phyloP scores from a whole-genome alignment of 35 echinoderm and acorn worm genomes.

The Holothuria glaberrima region DNA sequence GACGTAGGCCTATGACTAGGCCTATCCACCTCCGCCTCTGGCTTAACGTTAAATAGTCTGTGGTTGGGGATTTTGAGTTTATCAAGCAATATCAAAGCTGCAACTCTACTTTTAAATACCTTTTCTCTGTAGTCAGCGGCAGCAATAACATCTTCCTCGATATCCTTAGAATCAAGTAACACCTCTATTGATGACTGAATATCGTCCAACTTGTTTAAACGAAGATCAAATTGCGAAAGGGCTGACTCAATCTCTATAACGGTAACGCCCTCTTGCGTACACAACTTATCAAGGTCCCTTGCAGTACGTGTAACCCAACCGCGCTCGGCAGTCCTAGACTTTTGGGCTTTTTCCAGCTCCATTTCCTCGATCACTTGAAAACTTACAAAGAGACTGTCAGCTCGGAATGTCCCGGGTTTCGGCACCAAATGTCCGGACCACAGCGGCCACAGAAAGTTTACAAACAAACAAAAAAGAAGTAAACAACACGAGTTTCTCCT shows the following conservation, averaged over 20 bases:
- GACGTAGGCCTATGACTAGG: background rate
- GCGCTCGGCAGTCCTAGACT: constrained; percentile 10
- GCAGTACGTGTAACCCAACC: background rate
- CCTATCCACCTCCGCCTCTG: background rate
- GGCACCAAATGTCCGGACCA: too few species aligned
- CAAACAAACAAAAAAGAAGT: too few species aligned
- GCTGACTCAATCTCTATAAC: background rate
- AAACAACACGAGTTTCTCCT: too few species aligned
- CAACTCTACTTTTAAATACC: background rate
- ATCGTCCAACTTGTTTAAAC: background rate
- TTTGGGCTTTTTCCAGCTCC: background rate
- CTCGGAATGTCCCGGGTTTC: constrained; percentile 29
- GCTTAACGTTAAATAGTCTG: background rate
- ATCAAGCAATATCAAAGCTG: background rate
- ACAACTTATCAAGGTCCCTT: constrained; percentile 24
- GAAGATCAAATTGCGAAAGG: constrained; percentile 15
- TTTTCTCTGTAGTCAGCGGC: background rate
- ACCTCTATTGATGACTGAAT: background rate
- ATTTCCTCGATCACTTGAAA: background rate
- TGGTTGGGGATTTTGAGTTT: background rate
- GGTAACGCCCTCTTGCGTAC: constrained; percentile 29
- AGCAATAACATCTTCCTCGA: background rate
- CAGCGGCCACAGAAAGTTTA: too few species aligned
- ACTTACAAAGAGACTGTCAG: background rate
- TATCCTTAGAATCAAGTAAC: background rate